Evolutionary conservation across 2,797 vertebrate species (phyloP), one percentile per base, ranked within the genome.

Genomic region (Enteromius paludinosus): DNA sequence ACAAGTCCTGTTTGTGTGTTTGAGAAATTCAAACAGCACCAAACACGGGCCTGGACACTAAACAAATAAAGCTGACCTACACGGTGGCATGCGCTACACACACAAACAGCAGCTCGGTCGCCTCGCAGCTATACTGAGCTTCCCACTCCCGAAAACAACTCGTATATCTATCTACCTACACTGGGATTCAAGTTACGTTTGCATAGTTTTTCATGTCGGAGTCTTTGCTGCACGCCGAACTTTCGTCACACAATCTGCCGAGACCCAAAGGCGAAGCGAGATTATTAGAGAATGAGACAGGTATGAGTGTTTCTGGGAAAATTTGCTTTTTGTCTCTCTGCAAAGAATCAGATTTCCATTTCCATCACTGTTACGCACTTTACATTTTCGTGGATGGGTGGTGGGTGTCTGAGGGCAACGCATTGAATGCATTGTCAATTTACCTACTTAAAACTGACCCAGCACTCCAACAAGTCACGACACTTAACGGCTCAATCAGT

Each of bases 61-160:
- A 12, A 28, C 74, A 87, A 87, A 78, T 79, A 78, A 76, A 79
- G 70, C 79, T 74, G 82, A 83, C 66, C 68, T 76, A 45, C 62
- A 14, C 18, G 45, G 28, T 61, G 68, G 68, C 71, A 38, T 61
- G 47, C n/a, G 15, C 54, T 52, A 5, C 49, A 38, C 64, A 41
- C 43, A 41, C 78, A 76, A 38, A 71, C 78, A 70, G 30, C 12
- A 18, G 30, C 1, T 5, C 3, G 5, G 18, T 64, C 5, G 11
- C 49, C 52, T 83, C 10, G 25, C 33, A 75, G 65, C 45, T 79
- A 68, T n/a, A 20, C 30, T 20, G 49, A 47, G 33, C 64, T 56
- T 52, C 17, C 5, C 64, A 20, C 77, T 71, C 41, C 54, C 10
- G 30, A 62, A 69, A 72, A 49, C 68, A 72, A 72, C 79, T 64